Evolutionary conservation across 2,797 vertebrate genomes (phyloP).

Genomic region (Pseudopleuronectes americanus): DNA sequence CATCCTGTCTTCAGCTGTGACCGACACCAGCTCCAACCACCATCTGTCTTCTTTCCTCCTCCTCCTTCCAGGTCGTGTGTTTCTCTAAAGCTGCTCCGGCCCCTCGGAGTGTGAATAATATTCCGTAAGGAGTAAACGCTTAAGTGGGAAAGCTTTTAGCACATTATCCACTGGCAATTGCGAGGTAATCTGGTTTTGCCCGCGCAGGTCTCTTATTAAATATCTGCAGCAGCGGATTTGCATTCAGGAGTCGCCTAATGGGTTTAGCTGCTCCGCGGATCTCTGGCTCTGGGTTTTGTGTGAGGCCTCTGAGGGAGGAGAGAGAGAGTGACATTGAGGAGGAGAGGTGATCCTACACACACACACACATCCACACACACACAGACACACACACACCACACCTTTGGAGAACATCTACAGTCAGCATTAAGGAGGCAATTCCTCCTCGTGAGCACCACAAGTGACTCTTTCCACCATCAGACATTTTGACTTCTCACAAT

Average conservation of each 20-base stretch:
- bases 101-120: conserved; percentile 93
- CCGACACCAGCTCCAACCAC: conserved; percentile 19
- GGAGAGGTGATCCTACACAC: conserved; percentile 62
- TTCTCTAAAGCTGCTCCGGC: conserved; percentile 75
- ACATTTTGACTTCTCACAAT: neutral
- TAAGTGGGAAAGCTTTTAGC: conserved; percentile 96
- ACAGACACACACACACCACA: conserved; percentile 5
- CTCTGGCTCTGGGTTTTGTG: conserved; percentile 71
- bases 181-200: conserved; percentile 89
- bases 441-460: conserved; percentile 19
- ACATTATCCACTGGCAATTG: conserved; percentile 94
- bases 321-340: conserved; percentile 89
- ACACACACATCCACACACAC: conserved; percentile 16
- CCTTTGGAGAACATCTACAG: conserved; percentile 8
- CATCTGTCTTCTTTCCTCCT: conserved; percentile 22
- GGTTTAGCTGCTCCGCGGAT: conserved; percentile 84
- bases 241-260: conserved; percentile 89
- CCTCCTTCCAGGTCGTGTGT: conserved; percentile 33
- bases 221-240: conserved; percentile 88
- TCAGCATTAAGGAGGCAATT: neutral
- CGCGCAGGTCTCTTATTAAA: conserved; percentile 89
- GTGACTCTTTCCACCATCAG: neutral
- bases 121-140: conserved; percentile 87
- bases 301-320: conserved; percentile 57
- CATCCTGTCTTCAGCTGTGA: conserved; percentile 28